Evolutionary conservation across 1,140 invertebrate species (phyloP), one percentile per base, ranked within the genome.

Genomic region (Pogonomyrmex californicus): DNA sequence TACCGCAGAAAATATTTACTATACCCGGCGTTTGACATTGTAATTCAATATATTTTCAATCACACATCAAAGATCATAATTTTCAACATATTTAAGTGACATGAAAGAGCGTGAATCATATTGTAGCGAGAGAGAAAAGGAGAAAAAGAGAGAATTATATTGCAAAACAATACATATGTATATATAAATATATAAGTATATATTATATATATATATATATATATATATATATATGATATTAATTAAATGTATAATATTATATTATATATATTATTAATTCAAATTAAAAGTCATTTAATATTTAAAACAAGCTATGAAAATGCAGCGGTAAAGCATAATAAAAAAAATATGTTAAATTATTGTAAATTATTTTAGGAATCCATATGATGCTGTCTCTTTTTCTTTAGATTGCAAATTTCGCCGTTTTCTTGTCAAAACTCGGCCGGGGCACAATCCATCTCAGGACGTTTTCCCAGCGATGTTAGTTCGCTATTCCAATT

Each of bases 401-500:
- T 41, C 2, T 51, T 58, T 12, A 23, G 10, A 58, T 38, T 41
- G 12, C n/a, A 65, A 3, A 2, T 65, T 65, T 17, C 23, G 5
- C 14, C 23, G 41, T 38, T 23, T 23, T 17, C 9, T 44, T 12
- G 58, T 62, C 30, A 4, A 78, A 65, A 65, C 17, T 49, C 17
- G 17, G 14, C 33, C n/a, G 23, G 30, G 49, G 4, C 36, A 62
- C n/a, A 33, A 30, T 41, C 12, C 63, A 68, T 81, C 36, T 54
- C 38, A 12, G 17, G 23, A 54, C 63, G 49, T 54, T 51, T 62
- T 60, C 33, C 12, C 60, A 66, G 66, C 12, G 47, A 79, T 6
- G 47, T 68, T 79, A 30, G 51, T 36, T 44, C 51, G 38, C 14
- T 12, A 6, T 82, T 73, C 68, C 79, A 47, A 83, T 83, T 83